A percentile compares a stretch with the other conserved stretches of the same genome.
phyloP scores from a whole-genome alignment of 2,797 vertebrate species.

The Tenualosa ilisha region DNA sequence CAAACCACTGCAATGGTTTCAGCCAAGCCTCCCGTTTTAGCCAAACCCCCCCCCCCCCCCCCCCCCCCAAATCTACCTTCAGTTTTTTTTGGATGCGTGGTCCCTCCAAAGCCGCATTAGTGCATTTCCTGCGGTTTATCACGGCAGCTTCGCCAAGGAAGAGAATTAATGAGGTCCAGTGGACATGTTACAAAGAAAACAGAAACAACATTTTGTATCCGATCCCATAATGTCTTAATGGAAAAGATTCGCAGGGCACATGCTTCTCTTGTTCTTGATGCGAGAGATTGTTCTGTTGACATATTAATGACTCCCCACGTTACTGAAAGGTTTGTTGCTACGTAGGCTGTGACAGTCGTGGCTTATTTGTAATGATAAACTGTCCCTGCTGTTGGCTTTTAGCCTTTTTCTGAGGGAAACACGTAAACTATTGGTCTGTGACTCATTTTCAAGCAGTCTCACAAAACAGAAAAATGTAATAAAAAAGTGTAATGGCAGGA shows the following conservation, averaged over 20 bases:
- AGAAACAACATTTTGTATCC: background rate
- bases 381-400: background rate
- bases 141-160: background rate
- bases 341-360: background rate
- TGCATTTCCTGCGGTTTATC: constrained; percentile 18
- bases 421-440: too few species aligned
- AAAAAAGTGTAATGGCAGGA: too few species aligned
- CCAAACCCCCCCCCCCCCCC: too few species aligned
- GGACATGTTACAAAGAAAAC: background rate
- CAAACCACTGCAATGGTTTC: constrained; percentile 71
- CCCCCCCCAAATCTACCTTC: constrained; percentile 34
- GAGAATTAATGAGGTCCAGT: background rate
- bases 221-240: background rate
- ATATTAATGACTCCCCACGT: constrained; percentile 1
- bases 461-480: too few species aligned
- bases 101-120: constrained; percentile 37
- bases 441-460: too few species aligned
- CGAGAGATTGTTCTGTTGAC: background rate
- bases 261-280: background rate
- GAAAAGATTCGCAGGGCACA: background rate
- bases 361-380: constrained; percentile 3
- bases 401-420: too few species aligned
- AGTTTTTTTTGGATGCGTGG: constrained; percentile 40
- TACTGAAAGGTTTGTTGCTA: background rate
- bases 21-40: constrained; percentile 52